Evolutionary conservation across 2,113 vertebrate genomes (phyloP).

Genomic region (Rhinoptilus africanus): DNA sequence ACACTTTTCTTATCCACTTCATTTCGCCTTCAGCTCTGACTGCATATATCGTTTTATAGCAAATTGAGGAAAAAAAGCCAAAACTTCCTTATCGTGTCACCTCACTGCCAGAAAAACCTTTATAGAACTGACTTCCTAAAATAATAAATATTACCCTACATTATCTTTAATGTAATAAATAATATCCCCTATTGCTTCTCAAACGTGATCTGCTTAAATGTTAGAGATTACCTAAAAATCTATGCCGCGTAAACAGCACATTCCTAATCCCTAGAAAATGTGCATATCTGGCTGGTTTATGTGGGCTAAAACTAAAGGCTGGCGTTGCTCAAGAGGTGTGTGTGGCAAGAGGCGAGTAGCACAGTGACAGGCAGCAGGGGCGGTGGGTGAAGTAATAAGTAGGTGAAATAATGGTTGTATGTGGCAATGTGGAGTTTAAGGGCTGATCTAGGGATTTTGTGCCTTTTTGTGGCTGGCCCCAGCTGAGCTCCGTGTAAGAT

Average conservation of each 20-base stretch:
- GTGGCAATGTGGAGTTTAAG: conserved; percentile 56
- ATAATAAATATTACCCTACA: background rate
- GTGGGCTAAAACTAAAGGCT: background rate
- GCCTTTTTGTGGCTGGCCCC: background rate
- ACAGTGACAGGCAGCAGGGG: background rate
- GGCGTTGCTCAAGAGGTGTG: conserved; percentile 44
- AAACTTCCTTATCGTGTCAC: background rate
- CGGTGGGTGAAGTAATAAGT: conserved; percentile 3
- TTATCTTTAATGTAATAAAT: background rate
- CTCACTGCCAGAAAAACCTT: background rate
- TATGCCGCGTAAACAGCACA: background rate
- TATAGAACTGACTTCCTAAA: background rate
- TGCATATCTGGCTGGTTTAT: background rate
- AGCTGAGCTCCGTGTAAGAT: background rate
- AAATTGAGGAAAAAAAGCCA: background rate
- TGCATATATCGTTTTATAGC: background rate
- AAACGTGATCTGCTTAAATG: background rate
- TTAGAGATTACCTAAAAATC: conserved; percentile 2
- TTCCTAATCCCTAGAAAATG: conserved; percentile 14
- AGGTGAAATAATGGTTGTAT: conserved; percentile 37
- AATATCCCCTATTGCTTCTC: background rate
- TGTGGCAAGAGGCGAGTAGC: conserved; percentile 47
- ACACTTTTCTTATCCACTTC: background rate
- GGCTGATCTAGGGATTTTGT: conserved; percentile 42
- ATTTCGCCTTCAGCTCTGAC: background rate